Percentiles rank a stretch among this genome's conserved stretches.
Conservation (phyloP, 2,113 vertebrate species). For the Myiozetetes cayanensis region DNA sequence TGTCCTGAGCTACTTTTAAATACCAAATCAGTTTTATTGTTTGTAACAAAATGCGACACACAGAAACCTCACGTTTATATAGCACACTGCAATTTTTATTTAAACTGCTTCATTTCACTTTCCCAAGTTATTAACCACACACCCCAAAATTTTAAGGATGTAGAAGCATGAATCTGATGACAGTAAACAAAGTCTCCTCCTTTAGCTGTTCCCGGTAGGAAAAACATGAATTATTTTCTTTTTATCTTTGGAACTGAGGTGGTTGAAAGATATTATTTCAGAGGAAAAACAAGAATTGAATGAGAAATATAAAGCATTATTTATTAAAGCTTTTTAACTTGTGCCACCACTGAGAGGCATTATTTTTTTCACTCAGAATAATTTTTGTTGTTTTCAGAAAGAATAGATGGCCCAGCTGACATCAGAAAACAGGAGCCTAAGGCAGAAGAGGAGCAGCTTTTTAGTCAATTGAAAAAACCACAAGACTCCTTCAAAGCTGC, state of each 20-base stretch:
- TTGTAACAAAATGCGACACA: neutral
- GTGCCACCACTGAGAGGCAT: neutral
- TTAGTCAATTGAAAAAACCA: neutral
- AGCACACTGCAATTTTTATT: neutral
- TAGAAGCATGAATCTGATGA: neutral
- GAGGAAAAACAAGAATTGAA: neutral
- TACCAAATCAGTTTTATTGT: neutral
- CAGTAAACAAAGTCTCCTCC: neutral
- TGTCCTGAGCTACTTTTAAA: neutral
- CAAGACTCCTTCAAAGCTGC: neutral
- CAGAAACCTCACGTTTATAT: neutral
- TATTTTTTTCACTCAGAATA: neutral
- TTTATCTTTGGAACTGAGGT: neutral
- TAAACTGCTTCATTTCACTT: neutral
- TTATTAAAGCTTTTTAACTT: neutral
- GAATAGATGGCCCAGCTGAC: neutral
- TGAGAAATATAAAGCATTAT: neutral
- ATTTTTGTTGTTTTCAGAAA: constrained; percentile 32
- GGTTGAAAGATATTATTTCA: neutral
- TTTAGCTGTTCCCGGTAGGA: neutral
- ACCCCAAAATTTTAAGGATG: neutral
- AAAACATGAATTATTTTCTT: neutral
- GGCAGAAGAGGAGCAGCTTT: neutral
- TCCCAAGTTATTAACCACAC: neutral
- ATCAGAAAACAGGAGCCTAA: neutral